Percentiles rank a stretch among this genome's conserved stretches.
Conservation (phyloP, 1,140 invertebrate species). For the Pogonomyrmex californicus region DNA sequence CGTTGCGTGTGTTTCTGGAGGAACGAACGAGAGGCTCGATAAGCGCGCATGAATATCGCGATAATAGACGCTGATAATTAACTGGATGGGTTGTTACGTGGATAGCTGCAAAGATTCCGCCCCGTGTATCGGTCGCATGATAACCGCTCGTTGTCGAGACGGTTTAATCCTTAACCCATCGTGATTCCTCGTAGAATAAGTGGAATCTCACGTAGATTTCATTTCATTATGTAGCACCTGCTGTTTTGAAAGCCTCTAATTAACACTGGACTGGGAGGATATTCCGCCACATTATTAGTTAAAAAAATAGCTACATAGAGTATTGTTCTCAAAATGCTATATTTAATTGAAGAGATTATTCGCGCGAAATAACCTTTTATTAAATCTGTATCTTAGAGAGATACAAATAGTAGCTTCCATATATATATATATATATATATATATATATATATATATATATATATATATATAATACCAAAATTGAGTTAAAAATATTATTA, state of each 20-base stretch:
- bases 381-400: not conserved
- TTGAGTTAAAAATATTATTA: slow-evolving; percentile 1
- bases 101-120: slow-evolving; percentile 23
- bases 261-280: not conserved
- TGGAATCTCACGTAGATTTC: slow-evolving; percentile 36
- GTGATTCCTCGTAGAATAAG: slow-evolving; percentile 48
- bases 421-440: not conserved
- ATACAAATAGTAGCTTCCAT: not conserved
- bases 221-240: slow-evolving; percentile 21
- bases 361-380: not conserved
- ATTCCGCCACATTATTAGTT: not conserved
- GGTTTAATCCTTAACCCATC: slow-evolving; percentile 53
- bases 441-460: too few relatives aligned
- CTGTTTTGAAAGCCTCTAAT: slow-evolving; percentile 40
- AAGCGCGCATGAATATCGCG: slow-evolving; percentile 48
- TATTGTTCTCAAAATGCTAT: not conserved
- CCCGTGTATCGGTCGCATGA: slow-evolving; percentile 49
- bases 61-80: slow-evolving; percentile 57
- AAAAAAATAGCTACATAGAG: not conserved
- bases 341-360: not conserved
- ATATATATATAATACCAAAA: too few relatives aligned
- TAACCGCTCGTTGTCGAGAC: slow-evolving; percentile 46
- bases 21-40: slow-evolving; percentile 46
- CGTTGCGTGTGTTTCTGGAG: slow-evolving; percentile 31
- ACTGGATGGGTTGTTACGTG: slow-evolving; percentile 26